phyloP scores from a whole-genome alignment of 2,797 vertebrate species.

The Enteromius viviparus region DNA sequence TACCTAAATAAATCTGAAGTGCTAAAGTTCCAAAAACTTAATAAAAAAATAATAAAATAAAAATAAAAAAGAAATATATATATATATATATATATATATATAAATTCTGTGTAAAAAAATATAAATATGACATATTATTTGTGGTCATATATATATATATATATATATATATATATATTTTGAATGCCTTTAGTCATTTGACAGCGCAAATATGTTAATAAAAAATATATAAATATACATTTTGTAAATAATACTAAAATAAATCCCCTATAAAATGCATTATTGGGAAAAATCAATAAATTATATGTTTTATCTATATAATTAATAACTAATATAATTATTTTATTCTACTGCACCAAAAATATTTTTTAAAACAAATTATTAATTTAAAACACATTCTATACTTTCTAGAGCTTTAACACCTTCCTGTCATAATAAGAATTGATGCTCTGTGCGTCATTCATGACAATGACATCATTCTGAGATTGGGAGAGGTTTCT shows the following conservation, averaged over 20 bases:
- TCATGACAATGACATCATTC: neutral
- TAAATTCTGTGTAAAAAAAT: too few relatives aligned
- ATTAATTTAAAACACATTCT: neutral
- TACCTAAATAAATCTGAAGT: neutral
- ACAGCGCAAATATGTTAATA: too few relatives aligned
- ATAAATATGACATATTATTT: too few relatives aligned
- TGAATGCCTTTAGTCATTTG: too few relatives aligned
- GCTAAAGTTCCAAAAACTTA: neutral
- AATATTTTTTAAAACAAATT: neutral
- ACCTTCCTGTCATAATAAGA: constrained; percentile 30
- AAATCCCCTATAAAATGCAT: neutral
- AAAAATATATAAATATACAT: neutral
- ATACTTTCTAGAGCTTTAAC: constrained; percentile 49
- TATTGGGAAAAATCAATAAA: neutral
- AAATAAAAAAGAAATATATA: neutral
- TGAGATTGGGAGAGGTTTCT: neutral
- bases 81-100: too few relatives aligned
- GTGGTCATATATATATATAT: too few relatives aligned
- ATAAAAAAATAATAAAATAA: neutral
- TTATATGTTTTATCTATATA: neutral
- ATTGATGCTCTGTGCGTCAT: neutral
- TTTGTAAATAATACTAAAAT: neutral
- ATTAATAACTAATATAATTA: too few relatives aligned
- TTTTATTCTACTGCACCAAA: too few relatives aligned
- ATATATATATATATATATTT: too few relatives aligned